These are phyloP conservation scores for Sarotherodon lohbergeri DNA, from an alignment of 2,113 vertebrate species.

Conservation along the genomic window DNA sequence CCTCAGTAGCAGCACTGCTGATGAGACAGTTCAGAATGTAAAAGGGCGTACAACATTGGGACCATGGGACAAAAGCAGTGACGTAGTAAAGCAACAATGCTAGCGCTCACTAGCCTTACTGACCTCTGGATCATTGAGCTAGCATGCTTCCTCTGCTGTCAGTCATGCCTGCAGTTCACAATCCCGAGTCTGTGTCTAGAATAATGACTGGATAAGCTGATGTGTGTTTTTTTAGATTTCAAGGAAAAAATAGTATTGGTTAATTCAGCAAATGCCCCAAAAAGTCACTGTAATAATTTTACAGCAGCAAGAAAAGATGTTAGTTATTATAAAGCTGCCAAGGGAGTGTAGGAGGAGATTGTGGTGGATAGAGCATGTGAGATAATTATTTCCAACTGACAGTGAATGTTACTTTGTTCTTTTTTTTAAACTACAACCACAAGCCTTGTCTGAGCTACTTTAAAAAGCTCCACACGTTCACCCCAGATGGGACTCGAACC, in stretches of 20 bases:
- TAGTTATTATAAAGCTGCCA: neutral
- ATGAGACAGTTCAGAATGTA: neutral
- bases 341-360: neutral
- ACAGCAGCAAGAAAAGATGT: neutral
- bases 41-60: neutral
- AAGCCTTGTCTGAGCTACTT: neutral
- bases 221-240: neutral
- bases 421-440: neutral
- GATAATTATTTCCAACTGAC: neutral
- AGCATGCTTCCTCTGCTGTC: neutral
- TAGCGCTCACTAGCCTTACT: neutral
- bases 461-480: neutral
- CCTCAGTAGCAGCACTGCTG: neutral
- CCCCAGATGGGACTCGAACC: constrained; percentile 59
- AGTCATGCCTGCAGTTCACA: neutral
- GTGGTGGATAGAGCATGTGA: neutral
- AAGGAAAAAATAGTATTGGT: neutral
- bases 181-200: neutral
- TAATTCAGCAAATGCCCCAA: neutral
- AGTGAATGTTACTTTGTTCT: neutral
- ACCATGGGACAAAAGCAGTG: neutral
- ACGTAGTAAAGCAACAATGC: neutral
- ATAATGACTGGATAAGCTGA: neutral
- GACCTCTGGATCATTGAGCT: neutral
- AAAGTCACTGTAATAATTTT: neutral